These are phyloP conservation scores for Mythimna pallens DNA, from an alignment of 2,888 invertebrate species.

Conservation along the genomic window DNA sequence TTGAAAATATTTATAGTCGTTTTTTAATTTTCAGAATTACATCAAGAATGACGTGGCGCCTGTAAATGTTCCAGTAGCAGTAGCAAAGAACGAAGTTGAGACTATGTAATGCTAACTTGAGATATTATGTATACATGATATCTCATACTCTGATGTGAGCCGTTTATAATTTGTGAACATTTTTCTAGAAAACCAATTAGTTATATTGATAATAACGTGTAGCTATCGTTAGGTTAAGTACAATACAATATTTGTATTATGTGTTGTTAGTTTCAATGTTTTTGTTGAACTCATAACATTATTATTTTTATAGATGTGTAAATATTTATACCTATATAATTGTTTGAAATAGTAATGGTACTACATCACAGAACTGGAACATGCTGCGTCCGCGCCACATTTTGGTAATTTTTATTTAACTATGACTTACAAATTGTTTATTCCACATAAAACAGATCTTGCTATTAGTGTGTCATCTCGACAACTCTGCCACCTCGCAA, in stretches of 20 bases:
- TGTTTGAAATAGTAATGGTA: constrained; percentile 33
- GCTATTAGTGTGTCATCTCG: not conserved
- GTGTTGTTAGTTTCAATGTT: constrained; percentile 31
- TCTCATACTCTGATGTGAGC: constrained; percentile 13
- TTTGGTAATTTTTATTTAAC: not conserved
- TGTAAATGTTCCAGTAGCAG: constrained; percentile 69
- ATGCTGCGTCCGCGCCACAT: no score
- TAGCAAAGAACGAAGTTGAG: constrained; percentile 81
- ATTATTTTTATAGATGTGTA: constrained; percentile 37
- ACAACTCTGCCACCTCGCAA: not conserved
- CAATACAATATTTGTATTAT: constrained; percentile 46
- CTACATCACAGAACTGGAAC: not conserved
- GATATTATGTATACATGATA: not conserved
- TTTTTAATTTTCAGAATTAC: constrained; percentile 78
- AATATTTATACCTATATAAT: constrained; percentile 36
- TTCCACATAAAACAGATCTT: not conserved
- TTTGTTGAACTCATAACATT: constrained; percentile 43
- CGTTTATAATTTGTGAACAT: constrained; percentile 36
- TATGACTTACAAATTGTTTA: not conserved
- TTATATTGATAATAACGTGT: constrained; percentile 14
- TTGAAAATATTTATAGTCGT: not conserved
- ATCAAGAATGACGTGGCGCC: constrained; percentile 76
- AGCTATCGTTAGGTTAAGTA: constrained; percentile 33
- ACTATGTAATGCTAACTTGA: constrained; percentile 72
- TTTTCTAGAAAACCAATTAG: constrained; percentile 21